Conservation (phyloP, 2,888 invertebrate genomes). For the Autographa gamma region DNA sequence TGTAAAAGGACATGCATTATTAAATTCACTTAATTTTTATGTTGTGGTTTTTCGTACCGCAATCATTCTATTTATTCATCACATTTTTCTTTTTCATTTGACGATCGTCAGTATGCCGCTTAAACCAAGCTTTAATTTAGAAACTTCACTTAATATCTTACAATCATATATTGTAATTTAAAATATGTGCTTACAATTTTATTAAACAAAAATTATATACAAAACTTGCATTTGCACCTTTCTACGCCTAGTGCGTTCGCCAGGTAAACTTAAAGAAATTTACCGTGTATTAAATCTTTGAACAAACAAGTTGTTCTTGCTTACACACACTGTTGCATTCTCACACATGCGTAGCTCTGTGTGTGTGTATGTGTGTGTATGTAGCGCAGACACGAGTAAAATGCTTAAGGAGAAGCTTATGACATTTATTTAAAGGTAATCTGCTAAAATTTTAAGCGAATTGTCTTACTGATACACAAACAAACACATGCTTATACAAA, state of each 20-base stretch:
- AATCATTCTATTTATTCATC: no score
- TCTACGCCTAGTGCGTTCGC: conserved; percentile 60
- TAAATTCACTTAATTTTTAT: no score
- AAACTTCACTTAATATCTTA: no score
- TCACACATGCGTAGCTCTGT: conserved; percentile 18
- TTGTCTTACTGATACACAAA: no score
- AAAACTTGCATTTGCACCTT: conserved; percentile 60
- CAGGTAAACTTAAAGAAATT: conserved; percentile 87
- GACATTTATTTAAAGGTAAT: background rate
- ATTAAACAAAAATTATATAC: background rate
- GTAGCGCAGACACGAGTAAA: conserved; percentile 35
- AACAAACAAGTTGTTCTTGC: conserved; percentile 88
- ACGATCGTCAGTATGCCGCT: no score
- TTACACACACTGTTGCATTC: conserved; percentile 76
- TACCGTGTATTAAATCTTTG: conserved; percentile 88
- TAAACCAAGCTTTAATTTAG: no score
- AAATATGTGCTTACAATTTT: no score
- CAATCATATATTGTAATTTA: no score
- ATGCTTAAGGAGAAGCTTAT: conserved; percentile 47
- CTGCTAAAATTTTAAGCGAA: background rate
- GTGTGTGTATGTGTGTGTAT: conserved; percentile 23
- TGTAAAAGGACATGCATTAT: no score
- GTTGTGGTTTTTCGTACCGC: no score
- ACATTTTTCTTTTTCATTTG: no score
- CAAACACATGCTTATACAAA: no score